Percentiles rank a stretch among this genome's conserved stretches.
Conservation (phyloP, 2,113 vertebrate species). For the Addax nasomaculatus region DNA sequence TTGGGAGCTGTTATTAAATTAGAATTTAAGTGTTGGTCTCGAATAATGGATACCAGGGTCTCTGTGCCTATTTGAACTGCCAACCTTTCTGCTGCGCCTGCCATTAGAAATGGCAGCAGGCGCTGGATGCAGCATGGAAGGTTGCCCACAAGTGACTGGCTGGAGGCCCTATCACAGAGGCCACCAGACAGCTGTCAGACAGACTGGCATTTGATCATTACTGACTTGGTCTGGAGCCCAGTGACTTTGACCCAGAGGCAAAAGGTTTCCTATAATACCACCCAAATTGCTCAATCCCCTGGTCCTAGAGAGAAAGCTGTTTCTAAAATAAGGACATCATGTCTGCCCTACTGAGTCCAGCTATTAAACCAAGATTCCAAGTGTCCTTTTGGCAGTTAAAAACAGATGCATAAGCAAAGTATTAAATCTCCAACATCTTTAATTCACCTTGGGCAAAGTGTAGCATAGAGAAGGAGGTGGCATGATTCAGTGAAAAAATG, state of each 20-base stretch:
- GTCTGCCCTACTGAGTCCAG: not conserved
- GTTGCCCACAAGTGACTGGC: constrained; percentile 34
- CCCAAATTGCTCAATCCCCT: not conserved
- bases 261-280: constrained; percentile 23
- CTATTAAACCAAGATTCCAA: not conserved
- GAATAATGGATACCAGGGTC: constrained; percentile 6
- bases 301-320: not conserved
- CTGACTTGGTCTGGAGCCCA: constrained; percentile 38
- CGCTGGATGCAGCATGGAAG: not conserved
- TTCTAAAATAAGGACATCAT: not conserved
- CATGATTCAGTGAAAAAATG: not conserved
- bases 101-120: constrained; percentile 43
- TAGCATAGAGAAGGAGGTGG: not conserved
- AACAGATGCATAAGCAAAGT: not conserved
- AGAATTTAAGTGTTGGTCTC: not conserved
- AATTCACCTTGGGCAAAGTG: not conserved
- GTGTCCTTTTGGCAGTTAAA: not conserved
- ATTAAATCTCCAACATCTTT: not conserved
- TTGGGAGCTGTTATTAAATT: constrained; percentile 33
- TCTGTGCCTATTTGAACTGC: constrained; percentile 27
- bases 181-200: constrained; percentile 60
- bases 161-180: constrained; percentile 41
- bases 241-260: constrained; percentile 45
- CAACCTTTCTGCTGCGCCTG: constrained; percentile 14
- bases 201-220: constrained; percentile 54